Conservation (phyloP, 2,888 invertebrate genomes). For the Chydorus sphaericus region DNA sequence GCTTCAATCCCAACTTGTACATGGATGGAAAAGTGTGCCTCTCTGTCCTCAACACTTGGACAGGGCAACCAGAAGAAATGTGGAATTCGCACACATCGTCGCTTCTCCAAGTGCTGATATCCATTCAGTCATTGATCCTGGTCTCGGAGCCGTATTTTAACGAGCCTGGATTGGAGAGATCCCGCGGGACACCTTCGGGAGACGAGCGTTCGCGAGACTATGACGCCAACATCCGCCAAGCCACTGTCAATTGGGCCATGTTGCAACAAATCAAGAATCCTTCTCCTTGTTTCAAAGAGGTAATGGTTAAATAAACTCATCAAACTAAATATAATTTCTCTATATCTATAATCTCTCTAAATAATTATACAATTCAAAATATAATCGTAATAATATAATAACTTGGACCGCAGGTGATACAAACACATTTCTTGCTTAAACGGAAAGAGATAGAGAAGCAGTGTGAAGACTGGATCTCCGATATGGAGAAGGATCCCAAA, state of each 20-base stretch:
- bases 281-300: constrained; percentile 80
- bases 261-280: constrained; percentile 81
- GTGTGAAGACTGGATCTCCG: constrained; percentile 78
- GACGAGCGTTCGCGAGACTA: constrained; percentile 82
- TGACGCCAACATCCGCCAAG: constrained; percentile 88
- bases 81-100: constrained; percentile 94
- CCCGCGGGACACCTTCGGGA: constrained; percentile 73
- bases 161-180: constrained; percentile 85
- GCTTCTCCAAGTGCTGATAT: constrained; percentile 73
- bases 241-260: constrained; percentile 92
- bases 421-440: constrained; percentile 88
- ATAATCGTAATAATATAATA: no score
- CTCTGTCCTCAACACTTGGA: constrained; percentile 91
- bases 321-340: background rate
- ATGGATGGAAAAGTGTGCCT: constrained; percentile 92
- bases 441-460: constrained; percentile 76
- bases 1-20: constrained; percentile 86
- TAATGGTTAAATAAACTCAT: constrained; percentile 25
- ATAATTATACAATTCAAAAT: constrained; percentile 15
- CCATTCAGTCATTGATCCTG: constrained; percentile 80
- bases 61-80: constrained; percentile 88
- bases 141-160: constrained; percentile 90
- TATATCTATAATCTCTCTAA: background rate
- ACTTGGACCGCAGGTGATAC: constrained; percentile 80
- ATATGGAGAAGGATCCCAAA: constrained; percentile 65